phyloP scores from a whole-genome alignment of 2,113 vertebrate genomes.

The Chionomys nivalis region DNA sequence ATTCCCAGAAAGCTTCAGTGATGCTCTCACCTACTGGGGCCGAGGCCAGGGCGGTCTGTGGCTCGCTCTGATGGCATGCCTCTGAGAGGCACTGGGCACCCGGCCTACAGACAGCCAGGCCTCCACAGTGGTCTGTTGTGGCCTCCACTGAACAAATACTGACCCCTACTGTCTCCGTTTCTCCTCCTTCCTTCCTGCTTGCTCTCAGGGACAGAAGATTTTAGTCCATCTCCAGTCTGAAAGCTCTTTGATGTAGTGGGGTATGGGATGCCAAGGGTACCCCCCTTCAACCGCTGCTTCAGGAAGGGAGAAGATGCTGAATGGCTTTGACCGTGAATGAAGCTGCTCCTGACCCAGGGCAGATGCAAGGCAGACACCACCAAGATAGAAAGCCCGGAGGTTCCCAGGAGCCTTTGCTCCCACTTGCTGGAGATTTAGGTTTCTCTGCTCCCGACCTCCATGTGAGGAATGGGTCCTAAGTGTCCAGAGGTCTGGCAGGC shows the following conservation, averaged over 20 bases:
- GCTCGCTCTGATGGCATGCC: neutral
- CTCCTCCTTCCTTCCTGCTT: neutral
- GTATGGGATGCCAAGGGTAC: too few relatives aligned
- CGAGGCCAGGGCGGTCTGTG: rapidly evolving
- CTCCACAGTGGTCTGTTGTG: neutral
- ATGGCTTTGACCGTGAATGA: neutral
- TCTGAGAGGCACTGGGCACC: neutral
- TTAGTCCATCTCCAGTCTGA: neutral
- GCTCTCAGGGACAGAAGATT: neutral
- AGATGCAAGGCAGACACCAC: neutral
- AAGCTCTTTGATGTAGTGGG: neutral
- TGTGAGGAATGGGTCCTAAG: neutral
- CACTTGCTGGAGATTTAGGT: neutral
- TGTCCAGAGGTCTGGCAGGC: neutral
- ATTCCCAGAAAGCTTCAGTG: neutral
- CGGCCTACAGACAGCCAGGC: neutral
- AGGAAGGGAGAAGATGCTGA: neutral
- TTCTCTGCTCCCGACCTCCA: neutral
- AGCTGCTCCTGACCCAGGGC: neutral
- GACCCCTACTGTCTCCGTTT: constrained; percentile 51
- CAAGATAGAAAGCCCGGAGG: neutral
- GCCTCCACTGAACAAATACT: constrained; percentile 29
- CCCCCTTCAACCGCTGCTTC: neutral
- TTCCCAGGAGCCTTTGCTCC: neutral
- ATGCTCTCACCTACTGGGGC: neutral